A percentile compares a stretch with the other conserved stretches of the same genome.
Conservation (phyloP, 2,797 vertebrate genomes). For the Tamandua tetradactyla region DNA sequence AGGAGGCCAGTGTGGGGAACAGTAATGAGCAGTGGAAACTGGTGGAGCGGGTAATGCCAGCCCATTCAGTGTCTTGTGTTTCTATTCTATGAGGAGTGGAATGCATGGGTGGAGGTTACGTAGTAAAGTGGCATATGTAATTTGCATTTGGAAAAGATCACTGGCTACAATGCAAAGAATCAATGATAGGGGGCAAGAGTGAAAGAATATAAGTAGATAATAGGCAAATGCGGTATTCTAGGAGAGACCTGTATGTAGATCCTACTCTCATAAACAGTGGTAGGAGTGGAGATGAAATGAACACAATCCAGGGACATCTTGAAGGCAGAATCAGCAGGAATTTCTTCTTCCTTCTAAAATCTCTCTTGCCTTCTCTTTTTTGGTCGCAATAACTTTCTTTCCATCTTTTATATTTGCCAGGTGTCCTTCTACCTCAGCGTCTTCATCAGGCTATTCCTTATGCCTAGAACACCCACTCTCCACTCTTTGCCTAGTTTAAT, state of each 20-base stretch:
- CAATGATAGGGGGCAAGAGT: neutral
- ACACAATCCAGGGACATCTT: neutral
- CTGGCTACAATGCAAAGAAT: neutral
- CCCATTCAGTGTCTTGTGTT: neutral
- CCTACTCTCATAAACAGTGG: neutral
- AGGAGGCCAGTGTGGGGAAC: neutral
- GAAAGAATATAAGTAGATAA: neutral
- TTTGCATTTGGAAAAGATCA: conserved; percentile 16
- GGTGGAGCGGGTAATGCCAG: neutral
- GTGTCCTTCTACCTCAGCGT: neutral
- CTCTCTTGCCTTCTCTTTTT: neutral
- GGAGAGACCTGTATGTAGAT: neutral
- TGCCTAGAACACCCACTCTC: neutral
- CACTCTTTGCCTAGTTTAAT: neutral
- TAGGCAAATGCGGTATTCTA: neutral
- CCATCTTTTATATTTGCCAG: neutral
- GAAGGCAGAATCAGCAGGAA: neutral
- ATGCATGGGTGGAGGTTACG: neutral
- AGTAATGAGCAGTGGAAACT: neutral
- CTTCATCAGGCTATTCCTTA: neutral
- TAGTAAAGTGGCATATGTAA: neutral
- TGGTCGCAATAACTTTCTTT: neutral
- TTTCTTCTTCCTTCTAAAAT: neutral
- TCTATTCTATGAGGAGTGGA: neutral
- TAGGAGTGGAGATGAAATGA: neutral